Base-by-base conservation (phyloP, 2,888 invertebrate species). In the Cosmia pyralina region DNA sequence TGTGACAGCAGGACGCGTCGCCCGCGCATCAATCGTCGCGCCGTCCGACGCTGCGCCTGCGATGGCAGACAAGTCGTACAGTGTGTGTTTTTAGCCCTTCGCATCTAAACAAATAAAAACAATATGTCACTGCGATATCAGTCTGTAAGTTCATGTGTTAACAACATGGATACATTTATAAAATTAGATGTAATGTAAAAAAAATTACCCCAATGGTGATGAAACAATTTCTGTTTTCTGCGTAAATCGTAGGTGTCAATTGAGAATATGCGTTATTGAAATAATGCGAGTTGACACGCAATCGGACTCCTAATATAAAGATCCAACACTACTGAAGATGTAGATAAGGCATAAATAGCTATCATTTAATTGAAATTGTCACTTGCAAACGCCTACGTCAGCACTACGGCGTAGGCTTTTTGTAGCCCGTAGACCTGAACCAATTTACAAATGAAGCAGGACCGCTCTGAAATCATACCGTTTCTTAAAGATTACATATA, bases 11-110 rank as follows among this genome's bases (percentile, higher is more conserved):
- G 88, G 89, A 88, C 90, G 82, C 88, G 88, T 79, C 90, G 91
- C 90, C 91, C 86, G 86, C 90, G 88, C 88, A 84, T 94, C 95
- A 86, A 72, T 95, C 94, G 88, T 87, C 94, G 85, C 80, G 70
- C 78, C 87, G 90, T 90, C 91, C 90, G 88, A 86, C 84, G 84
- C 85, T 86, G 80, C 77, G 73, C 65, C 55, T 41, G 83, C 82
- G 85, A 87, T 88, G 89, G 89, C 93, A 93, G 92, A 92, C 91
- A 90, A 85, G 89, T 85, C 85, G 81, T 81, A 28, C 67, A 85
- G 83, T 87, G 86, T 83, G 82, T 79, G 86, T 84, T 87, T 85
- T 82, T 81, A 85, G 86, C 83, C 81, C 83, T 84, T 84, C 82
- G 81, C 85, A 87, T 86, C 89, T 89, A 90, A 89, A 92, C 90